Base-by-base conservation (phyloP, 2,888 invertebrate species). In the Heteromurus nitidus region DNA sequence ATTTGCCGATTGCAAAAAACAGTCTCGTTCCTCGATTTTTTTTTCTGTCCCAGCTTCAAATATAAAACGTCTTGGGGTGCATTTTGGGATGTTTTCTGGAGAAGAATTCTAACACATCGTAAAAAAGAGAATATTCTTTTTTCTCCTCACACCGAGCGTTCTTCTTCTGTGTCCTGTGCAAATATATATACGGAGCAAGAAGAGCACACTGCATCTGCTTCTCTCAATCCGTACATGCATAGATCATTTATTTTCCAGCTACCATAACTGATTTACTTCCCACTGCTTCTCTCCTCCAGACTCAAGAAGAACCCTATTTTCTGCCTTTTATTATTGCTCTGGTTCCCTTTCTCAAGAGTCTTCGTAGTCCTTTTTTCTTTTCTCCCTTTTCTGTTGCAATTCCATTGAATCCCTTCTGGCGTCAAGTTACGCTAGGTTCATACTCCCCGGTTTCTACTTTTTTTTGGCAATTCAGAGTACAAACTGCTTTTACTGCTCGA, bases 221-320 rank as follows among this genome's bases (percentile, higher is more conserved):
- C 13, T 47, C 47, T 47, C 47, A 5, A 47, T 16, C 22, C 7
- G 22, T 5, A 55, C 22, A 55, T 20, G 9, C 22, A 55, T 55
- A 64, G 70, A 67, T 58, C 75, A 75, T 67, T 75, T 75, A 75
- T 75, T 67, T 75, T 67, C 44, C 50, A 67, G 30, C 26, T 20
- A 28, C 36, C 72, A 60, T 75, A 75, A 75, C 72, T 62, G 62
- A 75, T 75, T 75, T 67, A 75, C 75, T 75, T 73, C 42, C 75
- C 1, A 30, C 42, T 60, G 22, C 42, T 72, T 60, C 60, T 44
- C 20, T 55, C 16, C 20, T 44, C 44, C 5, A n/a, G n/a, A n/a
- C n/a, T n/a, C n/a, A n/a, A n/a, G n/a, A n/a, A n/a, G n/a, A n/a
- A n/a, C n/a, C n/a, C n/a, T n/a, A n/a, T n/a, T n/a, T 36, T 36